Evolutionary conservation across 1,140 invertebrate genomes (phyloP).

Genomic region (Pteromalus puparum): DNA sequence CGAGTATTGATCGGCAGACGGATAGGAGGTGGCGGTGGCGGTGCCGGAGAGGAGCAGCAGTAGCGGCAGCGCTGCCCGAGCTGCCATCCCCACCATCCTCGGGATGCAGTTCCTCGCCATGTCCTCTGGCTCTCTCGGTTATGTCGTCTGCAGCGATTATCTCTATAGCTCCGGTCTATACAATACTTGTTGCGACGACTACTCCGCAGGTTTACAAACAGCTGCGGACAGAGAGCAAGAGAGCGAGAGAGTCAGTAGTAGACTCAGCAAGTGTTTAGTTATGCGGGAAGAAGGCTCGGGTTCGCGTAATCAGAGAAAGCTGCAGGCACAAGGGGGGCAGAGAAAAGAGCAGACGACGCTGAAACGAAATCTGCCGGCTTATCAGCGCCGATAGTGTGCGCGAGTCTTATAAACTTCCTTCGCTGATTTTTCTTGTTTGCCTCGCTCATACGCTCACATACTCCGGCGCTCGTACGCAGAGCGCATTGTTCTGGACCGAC

Average conservation of each 20-base stretch:
- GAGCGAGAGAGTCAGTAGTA: no score
- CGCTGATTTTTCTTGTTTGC: not conserved
- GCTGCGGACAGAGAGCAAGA: no score
- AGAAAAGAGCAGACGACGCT: not conserved
- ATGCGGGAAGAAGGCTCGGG: not conserved
- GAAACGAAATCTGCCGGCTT: not conserved
- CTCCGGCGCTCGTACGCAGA: not conserved
- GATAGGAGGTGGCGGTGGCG: conserved; percentile 57
- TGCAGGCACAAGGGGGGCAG: no score
- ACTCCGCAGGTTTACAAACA: not conserved
- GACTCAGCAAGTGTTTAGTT: conserved; percentile 3
- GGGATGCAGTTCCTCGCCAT: not conserved
- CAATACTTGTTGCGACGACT: not conserved
- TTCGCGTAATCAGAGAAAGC: conserved; percentile 2
- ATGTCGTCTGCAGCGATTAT: not conserved
- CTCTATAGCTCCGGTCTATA: not conserved
- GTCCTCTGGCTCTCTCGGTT: not conserved
- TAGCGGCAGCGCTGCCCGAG: conserved; percentile 57
- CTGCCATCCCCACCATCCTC: not conserved
- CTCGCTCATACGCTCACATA: not conserved
- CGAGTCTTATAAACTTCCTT: not conserved
- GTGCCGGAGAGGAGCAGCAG: conserved; percentile 60
- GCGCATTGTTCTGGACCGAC: not conserved
- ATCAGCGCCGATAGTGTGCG: not conserved
- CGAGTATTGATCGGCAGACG: conserved; percentile 71